Percentiles rank a stretch among this genome's conserved stretches.
These are phyloP conservation scores for Gastracanthus pulcherrimus DNA, from an alignment of 2,888 invertebrate species.

Conservation along the genomic window DNA sequence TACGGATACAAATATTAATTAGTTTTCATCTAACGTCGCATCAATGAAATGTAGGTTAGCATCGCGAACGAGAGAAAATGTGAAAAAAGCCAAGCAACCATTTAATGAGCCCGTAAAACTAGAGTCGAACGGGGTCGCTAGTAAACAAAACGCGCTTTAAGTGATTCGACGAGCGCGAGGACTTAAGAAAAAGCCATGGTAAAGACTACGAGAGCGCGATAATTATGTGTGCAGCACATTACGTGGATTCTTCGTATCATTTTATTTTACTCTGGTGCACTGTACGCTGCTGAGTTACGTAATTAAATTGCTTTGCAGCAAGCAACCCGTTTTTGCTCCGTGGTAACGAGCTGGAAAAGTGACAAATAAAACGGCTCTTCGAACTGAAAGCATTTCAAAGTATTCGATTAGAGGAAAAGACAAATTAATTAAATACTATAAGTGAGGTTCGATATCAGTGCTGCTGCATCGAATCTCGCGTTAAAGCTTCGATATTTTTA, in stretches of 20 bases:
- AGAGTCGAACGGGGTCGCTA: constrained; percentile 10
- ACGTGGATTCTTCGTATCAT: neutral
- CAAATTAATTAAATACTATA: constrained; percentile 17
- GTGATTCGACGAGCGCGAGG: neutral
- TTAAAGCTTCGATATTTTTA: neutral
- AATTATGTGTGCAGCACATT: neutral
- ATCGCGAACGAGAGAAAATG: neutral
- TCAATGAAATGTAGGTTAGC: constrained; percentile 33
- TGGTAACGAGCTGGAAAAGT: constrained; percentile 33
- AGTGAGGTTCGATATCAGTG: neutral
- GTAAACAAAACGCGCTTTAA: constrained; percentile 8
- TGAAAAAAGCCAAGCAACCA: neutral
- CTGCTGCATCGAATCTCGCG: neutral
- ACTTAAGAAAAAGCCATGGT: neutral
- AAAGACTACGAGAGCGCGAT: neutral
- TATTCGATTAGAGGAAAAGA: constrained; percentile 5
- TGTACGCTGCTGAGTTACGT: constrained; percentile 47
- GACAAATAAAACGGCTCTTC: constrained; percentile 14
- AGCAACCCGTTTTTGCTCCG: constrained; percentile 8
- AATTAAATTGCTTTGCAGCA: constrained; percentile 62
- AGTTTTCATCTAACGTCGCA: neutral
- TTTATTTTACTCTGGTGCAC: neutral
- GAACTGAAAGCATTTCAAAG: neutral
- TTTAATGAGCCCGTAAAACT: neutral
- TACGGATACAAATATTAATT: constrained; percentile 19